Evolutionary conservation across 2,113 vertebrate genomes (phyloP), one percentile per base, ranked within the genome.

Genomic region (Dipodomys merriami): DNA sequence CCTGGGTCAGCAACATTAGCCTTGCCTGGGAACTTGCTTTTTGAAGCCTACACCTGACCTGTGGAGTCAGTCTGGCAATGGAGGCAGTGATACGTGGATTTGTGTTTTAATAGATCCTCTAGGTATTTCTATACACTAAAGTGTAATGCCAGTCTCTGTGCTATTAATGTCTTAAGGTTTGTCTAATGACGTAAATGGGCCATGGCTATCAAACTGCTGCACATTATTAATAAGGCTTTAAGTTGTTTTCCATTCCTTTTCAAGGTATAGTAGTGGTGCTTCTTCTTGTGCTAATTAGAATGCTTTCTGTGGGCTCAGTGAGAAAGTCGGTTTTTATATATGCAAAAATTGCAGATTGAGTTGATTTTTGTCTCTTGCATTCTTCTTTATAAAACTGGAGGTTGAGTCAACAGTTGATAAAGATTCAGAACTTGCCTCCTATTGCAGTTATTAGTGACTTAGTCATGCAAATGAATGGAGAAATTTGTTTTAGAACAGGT

Each of bases 311-410:
- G 25, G 13, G 5, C 84, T 91, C 83, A 81, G 19, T 53, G 64
- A 72, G 49, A n/a, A 88, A 65, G 23, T n/a, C 0, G 30, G 46
- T 84, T 80, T 74, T 39, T 46, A 77, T 68, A 15, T 57, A 5
- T 77, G 91, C 83, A n/a, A 86, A 82, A 87, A 82, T 22, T 85
- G 22, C 57, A 69, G 30, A 19, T 82, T 87, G n/a, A 69, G 5
- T 90, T 95, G 67, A 94, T 85, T 92, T 86, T 33, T 67, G 94
- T 91, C 60, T 81, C 39, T 82, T 88, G 46, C 68, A 30, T 76
- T 89, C 74, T 76, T 89, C 74, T 91, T 74, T 81, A 10, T n/a
- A 68, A 94, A 92, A 79, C 30, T 81, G 67, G 27, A 92, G 33
- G 27, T 65, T 90, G 83, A 91, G 65, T 82, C 19, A 81, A 91